These are phyloP conservation scores for Leucophora obtusa DNA, from an alignment of 2,888 invertebrate species.

Conservation along the genomic window DNA sequence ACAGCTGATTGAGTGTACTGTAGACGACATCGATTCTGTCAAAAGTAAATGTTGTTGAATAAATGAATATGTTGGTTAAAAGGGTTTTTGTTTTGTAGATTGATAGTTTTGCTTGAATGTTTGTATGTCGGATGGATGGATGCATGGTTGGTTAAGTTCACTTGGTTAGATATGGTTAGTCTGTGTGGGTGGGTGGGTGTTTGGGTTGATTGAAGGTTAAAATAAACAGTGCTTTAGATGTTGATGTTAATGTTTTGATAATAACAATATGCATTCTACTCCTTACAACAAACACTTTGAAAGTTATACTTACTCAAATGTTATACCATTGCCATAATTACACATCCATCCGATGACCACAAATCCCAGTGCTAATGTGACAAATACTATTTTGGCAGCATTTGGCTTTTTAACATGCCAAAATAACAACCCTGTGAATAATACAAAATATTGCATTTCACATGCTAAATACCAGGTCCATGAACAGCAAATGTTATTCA, in stretches of 20 bases:
- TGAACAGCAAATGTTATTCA: conserved; percentile 70
- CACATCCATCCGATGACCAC: conserved; percentile 68
- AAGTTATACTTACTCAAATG: conserved; percentile 72
- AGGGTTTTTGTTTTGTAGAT: conserved; percentile 22
- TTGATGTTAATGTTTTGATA: conserved; percentile 9
- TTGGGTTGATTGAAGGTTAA: not conserved
- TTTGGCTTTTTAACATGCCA: conserved; percentile 69
- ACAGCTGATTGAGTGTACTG: conserved; percentile 70
- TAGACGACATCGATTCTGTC: conserved; percentile 71
- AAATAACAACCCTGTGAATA: conserved; percentile 69
- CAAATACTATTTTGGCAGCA: conserved; percentile 68
- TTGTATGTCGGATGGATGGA: not conserved
- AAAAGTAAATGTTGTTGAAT: conserved; percentile 47
- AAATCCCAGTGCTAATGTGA: conserved; percentile 65
- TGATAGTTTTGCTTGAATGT: conserved; percentile 40
- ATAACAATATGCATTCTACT: conserved; percentile 12
- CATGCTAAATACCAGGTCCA: conserved; percentile 75
- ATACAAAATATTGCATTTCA: conserved; percentile 72
- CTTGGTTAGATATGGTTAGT: not conserved
- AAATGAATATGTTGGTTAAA: conserved; percentile 52
- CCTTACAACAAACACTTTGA: conserved; percentile 4
- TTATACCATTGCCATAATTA: conserved; percentile 70
- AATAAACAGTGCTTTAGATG: not conserved
- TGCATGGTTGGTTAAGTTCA: too few relatives aligned
- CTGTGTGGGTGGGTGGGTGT: conserved; percentile 5